phyloP scores from a whole-genome alignment of 2,797 vertebrate genomes.

The Onychomys leucogaster region DNA sequence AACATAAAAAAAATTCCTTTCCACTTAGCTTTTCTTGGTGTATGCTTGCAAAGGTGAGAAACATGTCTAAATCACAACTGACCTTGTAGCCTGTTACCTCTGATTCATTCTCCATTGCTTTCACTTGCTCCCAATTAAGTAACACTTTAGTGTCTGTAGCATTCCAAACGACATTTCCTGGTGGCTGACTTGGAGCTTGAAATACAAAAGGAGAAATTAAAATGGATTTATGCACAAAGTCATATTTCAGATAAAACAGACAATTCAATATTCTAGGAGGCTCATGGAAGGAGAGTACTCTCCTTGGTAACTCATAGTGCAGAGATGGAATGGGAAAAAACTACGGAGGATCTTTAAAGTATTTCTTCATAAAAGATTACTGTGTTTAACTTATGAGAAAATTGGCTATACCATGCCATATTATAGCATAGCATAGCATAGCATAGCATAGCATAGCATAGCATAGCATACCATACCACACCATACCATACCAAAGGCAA shows the following conservation, averaged over 20 bases:
- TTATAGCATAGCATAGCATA: neutral
- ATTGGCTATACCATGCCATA: neutral
- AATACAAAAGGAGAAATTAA: slow-evolving; percentile 75
- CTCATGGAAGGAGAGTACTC: neutral
- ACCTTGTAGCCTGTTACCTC: slow-evolving; percentile 97
- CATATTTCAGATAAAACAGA: slow-evolving; percentile 64
- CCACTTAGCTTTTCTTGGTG: neutral
- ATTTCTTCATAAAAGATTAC: neutral
- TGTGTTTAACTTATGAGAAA: neutral
- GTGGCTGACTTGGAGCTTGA: slow-evolving; percentile 94
- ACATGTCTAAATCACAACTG: neutral
- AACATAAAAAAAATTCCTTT: neutral
- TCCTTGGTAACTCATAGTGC: slow-evolving; percentile 15
- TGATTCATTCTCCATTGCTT: slow-evolving; percentile 95
- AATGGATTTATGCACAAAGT: slow-evolving; percentile 49
- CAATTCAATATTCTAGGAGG: slow-evolving; percentile 21
- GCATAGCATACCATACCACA: neutral
- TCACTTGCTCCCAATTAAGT: slow-evolving; percentile 95
- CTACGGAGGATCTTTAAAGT: neutral
- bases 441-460: neutral
- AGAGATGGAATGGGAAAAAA: slow-evolving; percentile 25
- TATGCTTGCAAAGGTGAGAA: neutral
- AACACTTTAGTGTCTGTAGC: slow-evolving; percentile 94
- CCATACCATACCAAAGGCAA: neutral
- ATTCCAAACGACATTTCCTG: slow-evolving; percentile 95